Conservation (phyloP, 2,113 vertebrate species). For the Saguinus imperator region DNA sequence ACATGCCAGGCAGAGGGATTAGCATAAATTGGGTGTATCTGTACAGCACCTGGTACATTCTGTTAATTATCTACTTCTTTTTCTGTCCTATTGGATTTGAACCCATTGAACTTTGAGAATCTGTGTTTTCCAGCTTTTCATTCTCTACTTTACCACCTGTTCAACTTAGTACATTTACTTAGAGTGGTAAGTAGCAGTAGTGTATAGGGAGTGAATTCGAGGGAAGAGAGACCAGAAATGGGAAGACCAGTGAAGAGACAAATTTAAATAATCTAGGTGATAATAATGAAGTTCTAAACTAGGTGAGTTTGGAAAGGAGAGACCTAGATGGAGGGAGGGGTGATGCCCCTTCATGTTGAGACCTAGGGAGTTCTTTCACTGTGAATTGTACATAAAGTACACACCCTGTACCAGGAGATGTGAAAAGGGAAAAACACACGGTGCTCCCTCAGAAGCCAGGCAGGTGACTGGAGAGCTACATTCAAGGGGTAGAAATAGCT, state of each 20-base stretch:
- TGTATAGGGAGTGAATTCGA: neutral
- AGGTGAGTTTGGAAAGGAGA: conserved; percentile 3
- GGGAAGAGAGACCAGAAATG: neutral
- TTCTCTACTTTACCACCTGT: neutral
- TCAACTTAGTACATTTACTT: neutral
- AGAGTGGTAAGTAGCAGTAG: neutral
- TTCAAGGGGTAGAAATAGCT: neutral
- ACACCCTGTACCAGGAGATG: neutral
- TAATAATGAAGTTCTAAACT: neutral
- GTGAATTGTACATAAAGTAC: neutral
- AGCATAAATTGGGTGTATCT: conserved; percentile 12
- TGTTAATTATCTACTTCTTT: conserved; percentile 59
- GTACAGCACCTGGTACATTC: neutral
- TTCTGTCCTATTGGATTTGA: conserved; percentile 21
- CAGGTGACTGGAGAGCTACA: neutral
- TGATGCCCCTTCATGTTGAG: neutral
- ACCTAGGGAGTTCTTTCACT: neutral
- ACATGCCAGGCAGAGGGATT: neutral
- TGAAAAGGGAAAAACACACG: neutral
- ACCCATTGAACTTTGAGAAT: neutral
- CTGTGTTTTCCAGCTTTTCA: conserved; percentile 33
- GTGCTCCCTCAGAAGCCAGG: neutral
- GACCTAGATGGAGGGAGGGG: neutral
- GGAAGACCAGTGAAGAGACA: neutral
- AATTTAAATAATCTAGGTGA: neutral